Conservation (phyloP, 2,888 invertebrate species). For the Caenorhabditis zanzibari region DNA sequence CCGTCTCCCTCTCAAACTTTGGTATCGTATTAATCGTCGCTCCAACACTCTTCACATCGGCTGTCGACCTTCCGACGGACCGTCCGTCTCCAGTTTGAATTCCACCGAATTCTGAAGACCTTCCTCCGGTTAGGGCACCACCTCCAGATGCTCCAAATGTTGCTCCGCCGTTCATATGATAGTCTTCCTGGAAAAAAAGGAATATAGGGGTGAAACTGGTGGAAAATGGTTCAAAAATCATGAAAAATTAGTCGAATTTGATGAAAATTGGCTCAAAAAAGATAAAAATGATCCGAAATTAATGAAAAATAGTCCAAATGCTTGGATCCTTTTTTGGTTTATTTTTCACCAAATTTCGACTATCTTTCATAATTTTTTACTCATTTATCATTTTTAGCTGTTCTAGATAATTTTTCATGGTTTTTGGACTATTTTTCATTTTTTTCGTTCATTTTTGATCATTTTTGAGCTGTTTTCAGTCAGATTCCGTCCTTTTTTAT, state of each 20-base stretch:
- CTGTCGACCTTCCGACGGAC: constrained; percentile 36
- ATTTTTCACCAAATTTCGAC: no score
- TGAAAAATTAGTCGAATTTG: no score
- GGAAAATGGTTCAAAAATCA: not conserved
- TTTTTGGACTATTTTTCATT: no score
- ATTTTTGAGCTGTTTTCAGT: no score
- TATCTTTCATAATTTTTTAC: no score
- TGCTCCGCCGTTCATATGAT: constrained; percentile 29
- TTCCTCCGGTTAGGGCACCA: constrained; percentile 1
- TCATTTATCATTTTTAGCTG: no score
- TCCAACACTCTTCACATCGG: constrained; percentile 55
- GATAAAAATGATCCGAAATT: not conserved
- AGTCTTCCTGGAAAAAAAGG: constrained; percentile 30
- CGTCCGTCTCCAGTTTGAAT: constrained; percentile 17
- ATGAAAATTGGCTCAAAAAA: not conserved
- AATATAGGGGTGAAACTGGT: not conserved
- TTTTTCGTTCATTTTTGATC: no score
- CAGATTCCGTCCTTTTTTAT: no score
- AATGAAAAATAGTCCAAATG: not conserved
- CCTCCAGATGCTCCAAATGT: not conserved
- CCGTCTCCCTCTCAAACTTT: constrained; percentile 81
- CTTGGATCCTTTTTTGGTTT: no score
- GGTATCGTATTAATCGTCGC: constrained; percentile 74
- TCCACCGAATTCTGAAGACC: constrained; percentile 25
- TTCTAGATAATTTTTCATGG: no score